phyloP scores from a whole-genome alignment of 2,888 invertebrate genomes.

The Quadroppia sp. region DNA sequence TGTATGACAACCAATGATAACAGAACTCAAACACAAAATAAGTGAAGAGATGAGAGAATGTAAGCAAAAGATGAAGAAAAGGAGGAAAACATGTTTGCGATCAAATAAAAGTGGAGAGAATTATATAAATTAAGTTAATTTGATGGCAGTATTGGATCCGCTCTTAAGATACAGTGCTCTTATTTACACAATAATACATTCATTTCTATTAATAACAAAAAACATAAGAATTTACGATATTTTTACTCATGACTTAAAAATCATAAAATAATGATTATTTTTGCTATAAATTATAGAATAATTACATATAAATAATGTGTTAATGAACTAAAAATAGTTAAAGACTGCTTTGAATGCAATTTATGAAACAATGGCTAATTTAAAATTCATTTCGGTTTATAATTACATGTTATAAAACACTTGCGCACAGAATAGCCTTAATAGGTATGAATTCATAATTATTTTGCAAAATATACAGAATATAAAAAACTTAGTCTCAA shows the following conservation, averaged over 20 bases:
- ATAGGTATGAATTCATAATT: not conserved
- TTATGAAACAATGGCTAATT: not conserved
- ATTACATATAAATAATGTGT: constrained; percentile 13
- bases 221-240: too few relatives aligned
- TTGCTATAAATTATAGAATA: too few relatives aligned
- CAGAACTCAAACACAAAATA: not conserved
- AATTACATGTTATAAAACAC: not conserved
- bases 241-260: too few relatives aligned
- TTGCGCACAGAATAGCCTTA: not conserved
- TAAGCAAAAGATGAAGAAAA: not conserved
- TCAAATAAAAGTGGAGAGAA: not conserved
- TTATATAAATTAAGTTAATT: not conserved
- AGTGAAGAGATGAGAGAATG: not conserved
- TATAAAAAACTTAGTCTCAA: not conserved
- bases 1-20: too few relatives aligned
- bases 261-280: too few relatives aligned
- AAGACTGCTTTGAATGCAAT: not conserved
- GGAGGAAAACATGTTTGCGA: not conserved
- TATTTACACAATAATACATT: not conserved
- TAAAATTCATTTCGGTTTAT: not conserved
- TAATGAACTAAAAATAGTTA: constrained; percentile 4
- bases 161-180: not conserved
- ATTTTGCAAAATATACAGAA: not conserved
- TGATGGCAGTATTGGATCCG: not conserved
- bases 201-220: too few relatives aligned